These are phyloP conservation scores for Microchrysa polita DNA, from an alignment of 2,888 invertebrate species.

Conservation along the genomic window DNA sequence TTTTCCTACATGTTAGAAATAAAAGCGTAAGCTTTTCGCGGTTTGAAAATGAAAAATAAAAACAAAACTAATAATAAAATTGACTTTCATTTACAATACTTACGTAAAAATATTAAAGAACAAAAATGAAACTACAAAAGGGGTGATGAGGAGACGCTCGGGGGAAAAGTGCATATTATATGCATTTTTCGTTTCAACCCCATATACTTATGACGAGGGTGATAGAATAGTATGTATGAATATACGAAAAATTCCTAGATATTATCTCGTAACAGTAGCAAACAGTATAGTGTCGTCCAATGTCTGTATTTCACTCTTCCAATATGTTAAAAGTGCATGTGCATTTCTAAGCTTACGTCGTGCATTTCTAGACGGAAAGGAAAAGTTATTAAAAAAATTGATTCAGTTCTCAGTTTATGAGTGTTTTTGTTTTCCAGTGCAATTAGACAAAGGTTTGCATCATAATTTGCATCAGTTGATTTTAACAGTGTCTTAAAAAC, in stretches of 20 bases:
- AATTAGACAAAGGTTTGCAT: too few species aligned
- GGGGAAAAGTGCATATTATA: not conserved
- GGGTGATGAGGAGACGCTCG: too few species aligned
- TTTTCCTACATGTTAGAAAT: not conserved
- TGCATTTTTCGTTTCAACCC: not conserved
- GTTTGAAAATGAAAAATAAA: too few species aligned
- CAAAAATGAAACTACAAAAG: too few species aligned
- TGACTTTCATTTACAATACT: conserved; percentile 20
- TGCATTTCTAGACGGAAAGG: conserved; percentile 30
- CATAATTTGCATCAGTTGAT: too few species aligned
- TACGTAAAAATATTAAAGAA: conserved; percentile 16
- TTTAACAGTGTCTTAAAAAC: too few species aligned
- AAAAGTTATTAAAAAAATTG: conserved; percentile 35
- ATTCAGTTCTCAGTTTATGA: conserved; percentile 41
- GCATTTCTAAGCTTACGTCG: conserved; percentile 12
- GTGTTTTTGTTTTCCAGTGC: too few species aligned
- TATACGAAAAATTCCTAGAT: conserved; percentile 4
- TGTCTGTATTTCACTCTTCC: not conserved
- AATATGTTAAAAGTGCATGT: conserved; percentile 6
- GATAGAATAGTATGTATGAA: not conserved
- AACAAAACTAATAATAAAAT: not conserved
- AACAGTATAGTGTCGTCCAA: too few species aligned
- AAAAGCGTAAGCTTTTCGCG: not conserved
- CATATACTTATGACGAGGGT: not conserved
- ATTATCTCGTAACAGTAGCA: conserved; percentile 1